These are phyloP conservation scores for Metacarcinus magister DNA, from an alignment of 2,888 invertebrate genomes.

Conservation along the genomic window DNA sequence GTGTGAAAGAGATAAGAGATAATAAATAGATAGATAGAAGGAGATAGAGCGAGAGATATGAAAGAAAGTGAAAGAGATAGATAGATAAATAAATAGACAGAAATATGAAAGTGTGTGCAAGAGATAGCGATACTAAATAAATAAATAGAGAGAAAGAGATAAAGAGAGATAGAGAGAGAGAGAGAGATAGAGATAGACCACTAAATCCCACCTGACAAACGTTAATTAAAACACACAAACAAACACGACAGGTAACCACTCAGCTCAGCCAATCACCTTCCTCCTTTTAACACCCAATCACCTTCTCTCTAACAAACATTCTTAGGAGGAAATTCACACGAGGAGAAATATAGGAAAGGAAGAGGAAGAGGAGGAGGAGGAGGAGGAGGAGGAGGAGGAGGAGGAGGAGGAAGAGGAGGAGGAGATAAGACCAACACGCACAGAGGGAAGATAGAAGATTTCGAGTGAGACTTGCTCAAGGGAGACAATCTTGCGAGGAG, in stretches of 20 bases:
- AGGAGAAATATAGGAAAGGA: background rate
- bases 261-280: no score
- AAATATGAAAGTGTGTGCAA: no score
- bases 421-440: constrained; percentile 1
- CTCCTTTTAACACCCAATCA: no score
- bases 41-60: no score
- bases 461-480: constrained; percentile 10
- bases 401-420: background rate
- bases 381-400: background rate
- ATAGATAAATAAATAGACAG: no score
- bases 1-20: no score
- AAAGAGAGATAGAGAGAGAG: background rate
- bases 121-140: background rate
- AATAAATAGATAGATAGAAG: no score
- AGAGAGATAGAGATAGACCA: background rate
- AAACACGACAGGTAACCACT: no score
- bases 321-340: background rate
- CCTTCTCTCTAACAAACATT: background rate
- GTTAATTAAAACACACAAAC: no score
- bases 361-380: background rate
- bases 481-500: constrained; percentile 20
- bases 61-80: no score
- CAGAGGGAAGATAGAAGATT: background rate
- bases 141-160: background rate
- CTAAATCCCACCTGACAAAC: background rate